phyloP scores from a whole-genome alignment of 2,888 invertebrate genomes.

The Gortyna flavago region DNA sequence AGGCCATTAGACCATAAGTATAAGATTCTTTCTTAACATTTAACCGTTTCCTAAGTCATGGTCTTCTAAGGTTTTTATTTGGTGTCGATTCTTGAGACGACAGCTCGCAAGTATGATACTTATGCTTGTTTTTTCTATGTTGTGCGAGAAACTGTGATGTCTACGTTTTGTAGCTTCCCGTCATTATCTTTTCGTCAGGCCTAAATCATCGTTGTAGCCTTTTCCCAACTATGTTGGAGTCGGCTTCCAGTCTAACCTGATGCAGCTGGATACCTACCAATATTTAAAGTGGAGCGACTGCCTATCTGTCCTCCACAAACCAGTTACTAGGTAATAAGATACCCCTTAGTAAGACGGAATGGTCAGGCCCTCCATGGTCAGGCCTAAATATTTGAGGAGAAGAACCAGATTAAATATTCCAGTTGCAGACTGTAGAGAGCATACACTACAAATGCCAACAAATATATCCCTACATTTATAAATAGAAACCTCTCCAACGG shows the following conservation, averaged over 20 bases:
- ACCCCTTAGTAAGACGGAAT: too few relatives aligned
- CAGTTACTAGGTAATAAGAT: too few relatives aligned
- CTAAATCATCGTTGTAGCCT: neutral
- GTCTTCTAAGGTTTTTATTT: slow-evolving; percentile 40
- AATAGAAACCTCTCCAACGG: neutral
- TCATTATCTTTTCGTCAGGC: neutral
- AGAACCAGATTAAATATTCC: neutral
- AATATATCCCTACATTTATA: too few relatives aligned
- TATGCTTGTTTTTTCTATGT: neutral
- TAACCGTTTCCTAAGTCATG: slow-evolving; percentile 34
- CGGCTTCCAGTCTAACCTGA: too few relatives aligned
- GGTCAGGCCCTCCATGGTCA: too few relatives aligned
- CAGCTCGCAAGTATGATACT: neutral
- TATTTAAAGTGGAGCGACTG: too few relatives aligned
- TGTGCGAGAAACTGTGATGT: neutral
- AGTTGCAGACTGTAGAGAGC: neutral
- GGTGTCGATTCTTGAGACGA: neutral
- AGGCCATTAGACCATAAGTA: neutral
- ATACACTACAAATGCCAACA: neutral
- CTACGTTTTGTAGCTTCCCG: neutral
- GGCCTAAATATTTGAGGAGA: too few relatives aligned
- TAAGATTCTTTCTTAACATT: slow-evolving; percentile 20
- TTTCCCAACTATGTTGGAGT: too few relatives aligned
- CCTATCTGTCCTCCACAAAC: too few relatives aligned
- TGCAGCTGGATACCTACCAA: too few relatives aligned